phyloP scores from a whole-genome alignment of 2,113 vertebrate species.

The Pollimyrus isidori region DNA sequence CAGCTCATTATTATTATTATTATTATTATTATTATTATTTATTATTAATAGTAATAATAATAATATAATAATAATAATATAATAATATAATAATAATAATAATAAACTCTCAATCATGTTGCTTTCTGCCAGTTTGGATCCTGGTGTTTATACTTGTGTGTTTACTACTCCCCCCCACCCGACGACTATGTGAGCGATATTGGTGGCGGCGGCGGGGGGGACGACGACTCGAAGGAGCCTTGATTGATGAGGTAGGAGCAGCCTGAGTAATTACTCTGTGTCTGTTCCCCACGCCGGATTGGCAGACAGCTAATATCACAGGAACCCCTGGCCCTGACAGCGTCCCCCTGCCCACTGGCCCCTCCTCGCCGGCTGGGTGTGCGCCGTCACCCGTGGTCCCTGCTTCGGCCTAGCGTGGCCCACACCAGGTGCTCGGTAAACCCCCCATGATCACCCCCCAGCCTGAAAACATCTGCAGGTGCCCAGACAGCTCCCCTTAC shows the following conservation, averaged over 20 bases:
- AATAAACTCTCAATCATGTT: not conserved
- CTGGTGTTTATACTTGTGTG: not conserved
- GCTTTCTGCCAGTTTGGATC: not conserved
- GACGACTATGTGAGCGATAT: not conserved
- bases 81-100: not conserved
- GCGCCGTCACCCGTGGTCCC: slow-evolving; percentile 50
- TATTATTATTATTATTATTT: not conserved
- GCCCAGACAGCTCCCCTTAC: not conserved
- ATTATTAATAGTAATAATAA: not conserved
- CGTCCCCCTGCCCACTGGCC: slow-evolving; percentile 30
- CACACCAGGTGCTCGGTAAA: slow-evolving; percentile 38
- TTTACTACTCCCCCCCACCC: not conserved
- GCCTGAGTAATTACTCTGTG: slow-evolving; percentile 73
- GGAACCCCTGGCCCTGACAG: slow-evolving; percentile 68
- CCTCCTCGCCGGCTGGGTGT: slow-evolving; percentile 40
- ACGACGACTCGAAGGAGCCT: slow-evolving; percentile 54
- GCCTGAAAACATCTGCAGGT: not conserved
- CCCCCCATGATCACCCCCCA: not conserved
- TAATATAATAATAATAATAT: not conserved
- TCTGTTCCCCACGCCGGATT: slow-evolving; percentile 70
- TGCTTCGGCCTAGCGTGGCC: slow-evolving; percentile 45
- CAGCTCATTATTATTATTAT: not conserved
- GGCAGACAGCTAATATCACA: slow-evolving; percentile 75
- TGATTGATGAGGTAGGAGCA: slow-evolving; percentile 73
- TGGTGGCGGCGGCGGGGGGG: not conserved